Evolutionary conservation across 37 sponge, comb jelly and placozoan species (phyloP).

Genomic region (Chondrilla cf. caribensis): DNA sequence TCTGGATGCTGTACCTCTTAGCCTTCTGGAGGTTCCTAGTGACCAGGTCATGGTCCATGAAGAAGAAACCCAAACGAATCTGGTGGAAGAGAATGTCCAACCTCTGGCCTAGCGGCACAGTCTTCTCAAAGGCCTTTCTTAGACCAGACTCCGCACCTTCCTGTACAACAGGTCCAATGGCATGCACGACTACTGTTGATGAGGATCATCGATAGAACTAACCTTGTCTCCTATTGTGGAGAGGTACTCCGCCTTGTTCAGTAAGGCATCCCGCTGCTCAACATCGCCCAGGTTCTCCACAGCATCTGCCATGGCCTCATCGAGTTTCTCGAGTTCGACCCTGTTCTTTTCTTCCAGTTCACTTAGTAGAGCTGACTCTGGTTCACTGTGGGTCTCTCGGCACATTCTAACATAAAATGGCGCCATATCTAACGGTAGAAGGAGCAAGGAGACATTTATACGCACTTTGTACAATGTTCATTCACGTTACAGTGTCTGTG

Average conservation of each 20-base stretch:
- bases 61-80: slow-evolving; percentile 92
- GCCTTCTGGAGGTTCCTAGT: slow-evolving; percentile 89
- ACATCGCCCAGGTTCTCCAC: slow-evolving; percentile 93
- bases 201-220: neutral
- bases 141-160: slow-evolving; percentile 23
- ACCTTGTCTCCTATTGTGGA: slow-evolving; percentile 83
- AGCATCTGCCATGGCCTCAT: slow-evolving; percentile 80
- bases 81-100: slow-evolving; percentile 94
- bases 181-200: neutral
- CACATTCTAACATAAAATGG: slow-evolving; percentile 84
- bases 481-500: too few relatives aligned
- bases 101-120: slow-evolving; percentile 83
- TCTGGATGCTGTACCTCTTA: slow-evolving; percentile 79
- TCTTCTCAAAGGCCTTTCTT: slow-evolving; percentile 66
- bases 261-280: slow-evolving; percentile 85
- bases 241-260: slow-evolving; percentile 95
- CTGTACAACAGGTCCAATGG: neutral
- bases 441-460: neutral
- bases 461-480: too few relatives aligned
- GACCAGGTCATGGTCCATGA: slow-evolving; percentile 88
- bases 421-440: slow-evolving; percentile 56
- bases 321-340: slow-evolving; percentile 48
- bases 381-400: slow-evolving; percentile 49
- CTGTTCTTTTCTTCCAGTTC: slow-evolving; percentile 64
- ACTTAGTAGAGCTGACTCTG: slow-evolving; percentile 62